Evolutionary conservation across 2,113 vertebrate genomes (phyloP), one percentile per base, ranked within the genome.

Genomic region (Tachysurus vachellii): DNA sequence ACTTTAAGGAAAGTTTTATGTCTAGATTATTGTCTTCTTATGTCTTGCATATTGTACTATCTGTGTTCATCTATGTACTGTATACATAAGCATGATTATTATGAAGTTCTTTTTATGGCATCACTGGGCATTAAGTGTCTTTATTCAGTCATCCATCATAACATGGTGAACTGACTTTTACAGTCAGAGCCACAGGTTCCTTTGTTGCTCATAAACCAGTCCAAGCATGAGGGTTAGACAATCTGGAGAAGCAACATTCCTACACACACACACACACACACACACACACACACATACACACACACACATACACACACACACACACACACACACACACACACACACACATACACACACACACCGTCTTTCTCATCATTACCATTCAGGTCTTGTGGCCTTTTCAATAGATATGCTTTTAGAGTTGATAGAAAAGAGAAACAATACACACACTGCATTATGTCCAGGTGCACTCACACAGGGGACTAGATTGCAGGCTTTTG

Each of bases 181-280:
- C 80, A n/a, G 5, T 79, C 73, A 64, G 56, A 85, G 76, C 31
- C 50, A 59, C 28, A 64, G 26, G 73, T 54, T 89, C 57, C 56
- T 66, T 10, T 75, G 71, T 47, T 23, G 42, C 42, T 75, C 42
- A 75, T 8, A 44, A 9, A 47, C 19, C 68, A 42, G 68, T 23
- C 85, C 88, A 88, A 85, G 77, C 86, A 26, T 90, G 82, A 70
- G 77, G 47, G 36, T 57, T 61, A 64, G 23, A 82, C 23, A 31
- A 88, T 83, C 80, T 68, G 21, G 76, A 87, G 62, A 36, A 56
- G 70, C 86, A 82, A 57, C 88, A 90, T 93, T 91, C 89, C 85
- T 90, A 31, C 77, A 11, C 7, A 54, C 61, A 73, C 84, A 75
- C 31, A 85, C n/a, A 31, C 64, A n/a, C 62, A 61, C 59, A 61